phyloP scores from a whole-genome alignment of 2,888 invertebrate species.

The Sturmia bella region DNA sequence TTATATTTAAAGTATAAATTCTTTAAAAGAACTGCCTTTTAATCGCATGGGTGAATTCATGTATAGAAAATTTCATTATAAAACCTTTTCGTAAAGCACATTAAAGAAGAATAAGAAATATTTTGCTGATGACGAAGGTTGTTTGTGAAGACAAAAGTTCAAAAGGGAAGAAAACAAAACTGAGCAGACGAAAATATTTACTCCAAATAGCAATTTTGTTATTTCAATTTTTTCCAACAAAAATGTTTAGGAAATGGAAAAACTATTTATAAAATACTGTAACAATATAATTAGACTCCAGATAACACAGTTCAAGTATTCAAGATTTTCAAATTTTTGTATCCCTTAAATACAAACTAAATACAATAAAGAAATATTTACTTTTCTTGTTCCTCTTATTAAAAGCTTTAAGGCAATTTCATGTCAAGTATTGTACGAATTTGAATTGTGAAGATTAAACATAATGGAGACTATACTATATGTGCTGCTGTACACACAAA shows the following conservation, averaged over 20 bases:
- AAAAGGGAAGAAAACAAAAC: background rate
- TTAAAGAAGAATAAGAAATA: slow-evolving; percentile 23
- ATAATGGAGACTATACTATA: no score
- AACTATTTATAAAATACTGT: slow-evolving; percentile 5
- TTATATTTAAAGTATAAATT: no score
- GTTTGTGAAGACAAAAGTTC: background rate
- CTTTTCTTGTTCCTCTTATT: background rate
- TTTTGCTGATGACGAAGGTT: slow-evolving; percentile 10
- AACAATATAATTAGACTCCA: slow-evolving; percentile 37
- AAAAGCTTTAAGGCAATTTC: no score
- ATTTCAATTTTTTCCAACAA: slow-evolving; percentile 9
- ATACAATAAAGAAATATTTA: background rate
- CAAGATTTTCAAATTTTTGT: background rate
- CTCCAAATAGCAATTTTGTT: background rate
- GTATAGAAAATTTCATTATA: slow-evolving; percentile 25
- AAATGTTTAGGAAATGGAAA: background rate
- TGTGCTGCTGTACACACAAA: no score
- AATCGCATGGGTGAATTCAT: background rate
- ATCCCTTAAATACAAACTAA: background rate
- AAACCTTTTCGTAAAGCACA: slow-evolving; percentile 39
- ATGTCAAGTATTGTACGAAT: no score
- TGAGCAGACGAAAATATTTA: slow-evolving; percentile 1
- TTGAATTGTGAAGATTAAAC: no score
- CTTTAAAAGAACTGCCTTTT: background rate
- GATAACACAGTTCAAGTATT: background rate